Percentiles rank a stretch among this genome's conserved stretches.
These are phyloP conservation scores for Noctua pronuba DNA, from an alignment of 2,888 invertebrate species.

Conservation along the genomic window DNA sequence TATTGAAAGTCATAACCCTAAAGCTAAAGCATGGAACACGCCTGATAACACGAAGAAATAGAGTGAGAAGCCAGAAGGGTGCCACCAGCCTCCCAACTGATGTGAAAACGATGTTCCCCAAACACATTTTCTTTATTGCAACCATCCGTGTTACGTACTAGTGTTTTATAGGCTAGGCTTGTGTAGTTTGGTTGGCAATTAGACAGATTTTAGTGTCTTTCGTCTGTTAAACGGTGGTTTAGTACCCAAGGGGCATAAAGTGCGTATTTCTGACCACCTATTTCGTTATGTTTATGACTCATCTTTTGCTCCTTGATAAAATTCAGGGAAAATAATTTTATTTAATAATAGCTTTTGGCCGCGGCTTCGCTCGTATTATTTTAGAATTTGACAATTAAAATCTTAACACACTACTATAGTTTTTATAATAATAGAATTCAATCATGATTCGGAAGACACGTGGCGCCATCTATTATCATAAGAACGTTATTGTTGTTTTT, in stretches of 20 bases:
- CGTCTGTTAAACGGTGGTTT: constrained; percentile 20
- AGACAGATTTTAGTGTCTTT: constrained; percentile 56
- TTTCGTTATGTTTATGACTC: neutral
- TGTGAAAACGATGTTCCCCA: constrained; percentile 79
- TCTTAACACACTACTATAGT: no score
- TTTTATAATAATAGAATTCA: no score
- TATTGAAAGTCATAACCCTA: constrained; percentile 42
- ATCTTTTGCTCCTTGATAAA: neutral
- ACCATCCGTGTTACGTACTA: constrained; percentile 68
- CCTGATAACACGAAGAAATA: constrained; percentile 58
- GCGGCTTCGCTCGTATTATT: no score
- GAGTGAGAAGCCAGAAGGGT: constrained; percentile 47
- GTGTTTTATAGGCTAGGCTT: constrained; percentile 61
- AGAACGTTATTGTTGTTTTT: no score
- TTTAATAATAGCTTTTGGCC: no score
- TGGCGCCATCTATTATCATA: no score
- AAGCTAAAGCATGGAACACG: constrained; percentile 41
- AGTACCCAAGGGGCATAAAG: neutral
- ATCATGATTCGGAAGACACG: no score
- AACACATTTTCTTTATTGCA: constrained; percentile 77
- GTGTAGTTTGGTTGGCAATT: constrained; percentile 56
- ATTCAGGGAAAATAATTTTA: neutral
- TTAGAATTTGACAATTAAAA: no score
- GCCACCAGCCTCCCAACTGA: constrained; percentile 63
- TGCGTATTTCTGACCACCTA: neutral